Percentiles rank a stretch among this genome's conserved stretches.
Conservation (phyloP, 2,888 invertebrate species). For the Rhagonycha lutea region DNA sequence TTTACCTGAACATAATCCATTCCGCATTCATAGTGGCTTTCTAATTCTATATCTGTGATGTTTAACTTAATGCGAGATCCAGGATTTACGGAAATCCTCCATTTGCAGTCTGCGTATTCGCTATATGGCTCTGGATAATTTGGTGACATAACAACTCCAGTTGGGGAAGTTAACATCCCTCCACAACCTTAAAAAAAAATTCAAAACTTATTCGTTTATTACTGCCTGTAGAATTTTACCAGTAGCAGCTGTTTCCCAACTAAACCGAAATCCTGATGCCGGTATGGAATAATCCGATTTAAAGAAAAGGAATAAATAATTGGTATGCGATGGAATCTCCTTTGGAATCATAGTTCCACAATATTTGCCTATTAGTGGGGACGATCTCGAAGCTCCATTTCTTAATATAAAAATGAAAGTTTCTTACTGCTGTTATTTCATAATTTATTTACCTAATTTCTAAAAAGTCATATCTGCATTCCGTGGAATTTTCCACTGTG, state of each 20-base stretch:
- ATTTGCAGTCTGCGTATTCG: conserved; percentile 75
- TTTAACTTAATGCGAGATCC: conserved; percentile 72
- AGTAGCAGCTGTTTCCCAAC: conserved; percentile 68
- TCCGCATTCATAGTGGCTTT: conserved; percentile 61
- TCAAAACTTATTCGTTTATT: background rate
- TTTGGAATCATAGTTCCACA: conserved; percentile 72
- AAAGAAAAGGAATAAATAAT: conserved; percentile 76
- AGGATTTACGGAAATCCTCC: conserved; percentile 72
- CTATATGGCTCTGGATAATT: conserved; percentile 80
- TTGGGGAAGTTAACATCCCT: conserved; percentile 70
- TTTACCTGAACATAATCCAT: conserved; percentile 72
- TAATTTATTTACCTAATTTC: conserved; percentile 67
- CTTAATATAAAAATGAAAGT: conserved; percentile 55
- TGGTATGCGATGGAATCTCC: conserved; percentile 73
- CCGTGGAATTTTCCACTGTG: conserved; percentile 62
- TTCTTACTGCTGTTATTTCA: background rate
- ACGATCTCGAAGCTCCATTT: conserved; percentile 73
- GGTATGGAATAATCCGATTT: conserved; percentile 69
- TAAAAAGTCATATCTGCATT: conserved; percentile 70
- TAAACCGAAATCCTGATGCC: conserved; percentile 71
- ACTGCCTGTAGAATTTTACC: conserved; percentile 53
- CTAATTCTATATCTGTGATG: conserved; percentile 75
- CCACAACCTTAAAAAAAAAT: conserved; percentile 71
- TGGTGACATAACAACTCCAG: conserved; percentile 81
- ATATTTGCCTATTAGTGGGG: conserved; percentile 79